Evolutionary conservation across 1,140 invertebrate species (phyloP).

Genomic region (Brachionus rubens): DNA sequence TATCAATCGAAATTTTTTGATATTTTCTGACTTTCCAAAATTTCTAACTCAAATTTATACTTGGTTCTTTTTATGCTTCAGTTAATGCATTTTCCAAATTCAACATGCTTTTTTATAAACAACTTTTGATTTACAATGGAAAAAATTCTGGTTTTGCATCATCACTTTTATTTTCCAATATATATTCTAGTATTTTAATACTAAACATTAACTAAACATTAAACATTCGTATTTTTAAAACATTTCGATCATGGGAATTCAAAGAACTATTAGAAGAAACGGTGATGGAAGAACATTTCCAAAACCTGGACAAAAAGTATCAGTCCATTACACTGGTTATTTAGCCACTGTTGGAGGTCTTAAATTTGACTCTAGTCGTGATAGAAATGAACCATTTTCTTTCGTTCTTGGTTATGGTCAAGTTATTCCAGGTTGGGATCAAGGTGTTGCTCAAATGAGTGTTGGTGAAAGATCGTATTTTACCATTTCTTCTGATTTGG

Average conservation of each 20-base stretch:
- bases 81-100: too few species aligned
- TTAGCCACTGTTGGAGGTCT: slow-evolving; percentile 68
- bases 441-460: slow-evolving; percentile 76
- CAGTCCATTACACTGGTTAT: slow-evolving; percentile 38
- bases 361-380: slow-evolving; percentile 77
- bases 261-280: slow-evolving; percentile 9
- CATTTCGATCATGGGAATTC: slow-evolving; percentile 32
- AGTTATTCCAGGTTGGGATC: slow-evolving; percentile 72
- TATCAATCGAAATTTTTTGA: too few species aligned
- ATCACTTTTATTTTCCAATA: too few species aligned
- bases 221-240: too few species aligned
- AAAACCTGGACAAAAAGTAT: slow-evolving; percentile 23
- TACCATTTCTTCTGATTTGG: slow-evolving; percentile 77
- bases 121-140: too few species aligned
- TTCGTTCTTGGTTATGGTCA: slow-evolving; percentile 75
- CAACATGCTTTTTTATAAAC: too few species aligned
- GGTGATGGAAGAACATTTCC: slow-evolving; percentile 31
- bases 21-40: too few species aligned
- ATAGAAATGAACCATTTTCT: slow-evolving; percentile 70
- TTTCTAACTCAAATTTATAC: too few species aligned
- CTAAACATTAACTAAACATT: too few species aligned
- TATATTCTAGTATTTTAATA: too few species aligned
- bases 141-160: too few species aligned
- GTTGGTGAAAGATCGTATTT: slow-evolving; percentile 77
- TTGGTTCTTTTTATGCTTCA: too few species aligned